These are phyloP conservation scores for Andrena cerasifolii DNA, from an alignment of 1,140 invertebrate genomes.

Conservation along the genomic window DNA sequence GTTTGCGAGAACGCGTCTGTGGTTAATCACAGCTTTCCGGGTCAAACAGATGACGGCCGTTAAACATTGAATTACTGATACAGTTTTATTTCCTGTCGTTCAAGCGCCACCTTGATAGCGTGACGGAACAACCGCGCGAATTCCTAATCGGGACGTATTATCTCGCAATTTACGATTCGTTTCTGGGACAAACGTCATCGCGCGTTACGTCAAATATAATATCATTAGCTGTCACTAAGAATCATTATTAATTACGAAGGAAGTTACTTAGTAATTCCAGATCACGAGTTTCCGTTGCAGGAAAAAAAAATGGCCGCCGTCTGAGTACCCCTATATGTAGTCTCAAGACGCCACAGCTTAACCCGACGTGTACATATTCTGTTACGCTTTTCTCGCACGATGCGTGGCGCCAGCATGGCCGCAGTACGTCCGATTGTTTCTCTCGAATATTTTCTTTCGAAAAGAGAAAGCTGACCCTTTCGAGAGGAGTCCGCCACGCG, in stretches of 20 bases:
- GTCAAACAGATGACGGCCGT: slow-evolving; percentile 23
- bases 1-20: slow-evolving; percentile 10
- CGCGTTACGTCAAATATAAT: no score
- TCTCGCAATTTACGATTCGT: not conserved
- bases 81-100: not conserved
- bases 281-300: not conserved
- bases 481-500: slow-evolving; percentile 10
- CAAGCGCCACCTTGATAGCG: not conserved
- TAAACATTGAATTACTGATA: slow-evolving; percentile 24
- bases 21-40: slow-evolving; percentile 32
- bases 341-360: not conserved
- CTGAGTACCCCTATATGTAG: not conserved
- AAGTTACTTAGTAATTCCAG: no score
- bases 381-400: slow-evolving; percentile 5
- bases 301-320: not conserved
- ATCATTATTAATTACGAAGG: no score
- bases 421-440: slow-evolving; percentile 25
- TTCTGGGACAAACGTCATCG: not conserved
- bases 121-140: not conserved
- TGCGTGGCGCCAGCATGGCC: not conserved
- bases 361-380: slow-evolving; percentile 13
- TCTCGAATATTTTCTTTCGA: slow-evolving; percentile 42
- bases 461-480: slow-evolving; percentile 57
- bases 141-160: not conserved
- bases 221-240: no score